Percentiles rank a stretch among this genome's conserved stretches.
These are phyloP conservation scores for Malthinus flaveolus DNA, from an alignment of 2,888 invertebrate species.

Conservation along the genomic window DNA sequence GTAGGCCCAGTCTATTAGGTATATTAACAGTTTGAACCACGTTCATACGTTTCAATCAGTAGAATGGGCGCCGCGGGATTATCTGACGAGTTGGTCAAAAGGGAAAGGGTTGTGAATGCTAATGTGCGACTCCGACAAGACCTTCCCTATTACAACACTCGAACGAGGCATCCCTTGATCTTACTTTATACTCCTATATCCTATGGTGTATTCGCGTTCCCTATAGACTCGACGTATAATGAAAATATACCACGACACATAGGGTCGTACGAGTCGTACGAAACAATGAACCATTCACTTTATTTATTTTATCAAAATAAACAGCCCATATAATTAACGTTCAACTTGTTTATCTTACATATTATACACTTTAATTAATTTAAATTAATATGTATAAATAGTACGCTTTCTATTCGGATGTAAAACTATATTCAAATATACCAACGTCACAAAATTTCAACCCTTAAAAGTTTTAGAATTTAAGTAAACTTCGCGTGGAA, in stretches of 20 bases:
- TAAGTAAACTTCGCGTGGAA: too few relatives aligned
- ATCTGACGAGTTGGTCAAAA: slow-evolving; percentile 21
- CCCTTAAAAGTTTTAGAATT: too few relatives aligned
- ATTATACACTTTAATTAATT: slow-evolving; percentile 4
- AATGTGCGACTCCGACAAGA: slow-evolving; percentile 19
- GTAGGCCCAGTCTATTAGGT: slow-evolving; percentile 4
- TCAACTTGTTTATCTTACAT: slow-evolving; percentile 14
- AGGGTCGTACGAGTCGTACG: slow-evolving; percentile 19
- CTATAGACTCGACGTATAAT: slow-evolving; percentile 30
- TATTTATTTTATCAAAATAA: slow-evolving; percentile 17
- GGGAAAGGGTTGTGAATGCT: slow-evolving; percentile 30
- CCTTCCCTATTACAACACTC: slow-evolving; percentile 13
- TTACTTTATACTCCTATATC: slow-evolving; percentile 31
- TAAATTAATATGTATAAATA: not conserved
- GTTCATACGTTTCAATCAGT: slow-evolving; percentile 29
- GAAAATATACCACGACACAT: slow-evolving; percentile 35
- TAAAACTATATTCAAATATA: too few relatives aligned
- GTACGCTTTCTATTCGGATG: not conserved
- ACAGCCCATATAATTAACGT: slow-evolving; percentile 14
- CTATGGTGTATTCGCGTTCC: slow-evolving; percentile 18
- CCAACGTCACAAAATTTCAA: too few relatives aligned
- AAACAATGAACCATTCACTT: slow-evolving; percentile 20
- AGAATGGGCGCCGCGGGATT: slow-evolving; percentile 25
- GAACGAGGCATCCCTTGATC: slow-evolving; percentile 28
- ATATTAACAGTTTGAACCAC: slow-evolving; percentile 10